Conservation (phyloP, 2,888 invertebrate genomes). For the Dioctria linearis region DNA sequence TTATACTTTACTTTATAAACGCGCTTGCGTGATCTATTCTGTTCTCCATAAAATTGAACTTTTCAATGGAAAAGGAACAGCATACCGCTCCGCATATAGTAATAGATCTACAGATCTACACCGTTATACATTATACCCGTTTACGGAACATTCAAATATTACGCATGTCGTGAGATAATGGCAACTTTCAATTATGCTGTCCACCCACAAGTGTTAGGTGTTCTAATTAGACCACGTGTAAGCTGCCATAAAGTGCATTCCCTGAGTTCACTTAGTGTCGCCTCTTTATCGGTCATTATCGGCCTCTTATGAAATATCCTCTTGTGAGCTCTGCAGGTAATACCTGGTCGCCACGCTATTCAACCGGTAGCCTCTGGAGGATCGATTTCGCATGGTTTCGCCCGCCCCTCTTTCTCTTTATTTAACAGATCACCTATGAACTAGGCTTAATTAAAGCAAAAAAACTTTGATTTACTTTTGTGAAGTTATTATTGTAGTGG, state of each 20-base stretch:
- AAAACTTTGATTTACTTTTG: slow-evolving; percentile 37
- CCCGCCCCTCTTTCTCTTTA: neutral
- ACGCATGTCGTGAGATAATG: slow-evolving; percentile 27
- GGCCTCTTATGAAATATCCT: slow-evolving; percentile 44
- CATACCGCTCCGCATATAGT: too few species aligned
- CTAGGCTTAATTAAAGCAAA: slow-evolving; percentile 42
- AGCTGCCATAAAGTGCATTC: slow-evolving; percentile 38
- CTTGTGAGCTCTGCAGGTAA: neutral
- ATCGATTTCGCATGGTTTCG: neutral
- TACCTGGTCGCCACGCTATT: neutral
- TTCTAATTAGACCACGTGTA: slow-evolving; percentile 39
- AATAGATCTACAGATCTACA: too few species aligned
- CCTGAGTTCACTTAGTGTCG: slow-evolving; percentile 25
- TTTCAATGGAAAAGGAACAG: too few species aligned
- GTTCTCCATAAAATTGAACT: too few species aligned
- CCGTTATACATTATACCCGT: too few species aligned
- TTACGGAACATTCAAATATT: neutral
- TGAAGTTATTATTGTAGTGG: too few species aligned
- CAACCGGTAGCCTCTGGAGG: slow-evolving; percentile 7
- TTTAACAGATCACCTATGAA: slow-evolving; percentile 2
- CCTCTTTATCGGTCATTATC: slow-evolving; percentile 42
- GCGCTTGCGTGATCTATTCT: too few species aligned
- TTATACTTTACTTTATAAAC: too few species aligned
- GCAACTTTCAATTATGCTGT: slow-evolving; percentile 31
- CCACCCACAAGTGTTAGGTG: slow-evolving; percentile 46